Evolutionary conservation across 2,888 invertebrate species (phyloP).

Genomic region (Asteroscopus sphinx): DNA sequence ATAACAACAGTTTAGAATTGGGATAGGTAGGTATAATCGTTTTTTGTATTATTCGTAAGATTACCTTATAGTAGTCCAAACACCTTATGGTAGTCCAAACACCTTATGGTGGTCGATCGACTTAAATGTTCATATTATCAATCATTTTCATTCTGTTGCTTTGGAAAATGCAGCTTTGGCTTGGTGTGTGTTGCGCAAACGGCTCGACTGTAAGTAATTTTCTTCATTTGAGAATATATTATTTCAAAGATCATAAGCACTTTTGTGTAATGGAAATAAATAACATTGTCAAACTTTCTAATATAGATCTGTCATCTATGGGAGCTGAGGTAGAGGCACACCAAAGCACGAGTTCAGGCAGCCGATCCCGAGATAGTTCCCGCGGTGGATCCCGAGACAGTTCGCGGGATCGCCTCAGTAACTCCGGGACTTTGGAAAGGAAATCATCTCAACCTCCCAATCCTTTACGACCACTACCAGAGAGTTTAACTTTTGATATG

Average conservation of each 20-base stretch:
- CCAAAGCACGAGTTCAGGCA: conserved; percentile 74
- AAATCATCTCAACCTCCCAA: conserved; percentile 80
- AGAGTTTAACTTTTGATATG: conserved; percentile 96
- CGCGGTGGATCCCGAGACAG: conserved; percentile 86
- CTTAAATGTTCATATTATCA: conserved; percentile 21
- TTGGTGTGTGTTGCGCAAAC: conserved; percentile 97
- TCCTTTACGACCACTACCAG: conserved; percentile 93
- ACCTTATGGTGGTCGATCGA: too few relatives aligned
- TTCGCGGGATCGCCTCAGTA: conserved; percentile 85
- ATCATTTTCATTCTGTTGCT: conserved; percentile 51
- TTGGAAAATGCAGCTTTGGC: conserved; percentile 93
- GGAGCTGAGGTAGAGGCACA: conserved; percentile 91
- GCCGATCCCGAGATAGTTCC: conserved; percentile 83
- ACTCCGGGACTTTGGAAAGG: conserved; percentile 83
- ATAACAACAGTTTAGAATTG: too few relatives aligned
- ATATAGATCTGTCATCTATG: conserved; percentile 93
- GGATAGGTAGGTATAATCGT: too few relatives aligned
- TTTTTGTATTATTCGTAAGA: too few relatives aligned
- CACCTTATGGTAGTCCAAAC: too few relatives aligned
- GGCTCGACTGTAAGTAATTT: conserved; percentile 95
- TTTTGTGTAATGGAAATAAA: conserved; percentile 15
- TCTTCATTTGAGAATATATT: background rate
- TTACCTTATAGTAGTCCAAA: too few relatives aligned
- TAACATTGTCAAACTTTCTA: background rate
- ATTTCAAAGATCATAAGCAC: background rate